These are phyloP conservation scores for Alcedo atthis DNA, from an alignment of 2,797 vertebrate species.

Conservation along the genomic window DNA sequence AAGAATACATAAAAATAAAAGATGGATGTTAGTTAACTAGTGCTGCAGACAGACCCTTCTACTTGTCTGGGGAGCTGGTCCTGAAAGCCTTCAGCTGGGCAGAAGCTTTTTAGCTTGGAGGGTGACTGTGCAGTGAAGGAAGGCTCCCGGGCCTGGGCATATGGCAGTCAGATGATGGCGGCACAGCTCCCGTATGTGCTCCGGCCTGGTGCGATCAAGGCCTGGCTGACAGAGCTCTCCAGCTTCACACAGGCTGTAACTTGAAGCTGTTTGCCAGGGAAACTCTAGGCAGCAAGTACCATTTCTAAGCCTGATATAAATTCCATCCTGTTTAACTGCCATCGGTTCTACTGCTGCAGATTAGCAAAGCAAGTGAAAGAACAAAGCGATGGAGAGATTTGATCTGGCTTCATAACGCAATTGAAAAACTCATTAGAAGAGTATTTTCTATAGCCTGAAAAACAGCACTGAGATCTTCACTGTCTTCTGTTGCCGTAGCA, in stretches of 20 bases:
- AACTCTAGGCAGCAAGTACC: background rate
- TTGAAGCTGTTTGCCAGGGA: conserved; percentile 2
- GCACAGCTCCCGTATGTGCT: background rate
- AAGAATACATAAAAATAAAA: conserved; percentile 1
- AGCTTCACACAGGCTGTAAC: background rate
- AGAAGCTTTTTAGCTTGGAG: conserved; percentile 24
- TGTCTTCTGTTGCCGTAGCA: background rate
- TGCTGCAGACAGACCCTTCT: background rate
- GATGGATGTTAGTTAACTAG: background rate
- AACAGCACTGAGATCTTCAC: background rate
- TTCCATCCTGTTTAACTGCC: conserved; percentile 23
- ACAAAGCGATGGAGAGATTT: background rate
- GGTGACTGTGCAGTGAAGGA: background rate
- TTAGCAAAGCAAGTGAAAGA: background rate
- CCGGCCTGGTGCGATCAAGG: background rate
- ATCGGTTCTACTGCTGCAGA: conserved; percentile 1
- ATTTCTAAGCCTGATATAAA: conserved; percentile 16
- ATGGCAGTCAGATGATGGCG: conserved; percentile 43
- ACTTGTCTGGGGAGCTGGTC: background rate
- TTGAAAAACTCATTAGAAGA: background rate
- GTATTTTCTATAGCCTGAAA: background rate
- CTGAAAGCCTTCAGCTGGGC: background rate
- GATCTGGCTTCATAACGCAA: background rate
- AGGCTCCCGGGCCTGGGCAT: background rate
- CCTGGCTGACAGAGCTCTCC: conserved; percentile 8